Evolutionary conservation across 2,797 vertebrate species (phyloP).

Genomic region (Pogonophryne albipinna): DNA sequence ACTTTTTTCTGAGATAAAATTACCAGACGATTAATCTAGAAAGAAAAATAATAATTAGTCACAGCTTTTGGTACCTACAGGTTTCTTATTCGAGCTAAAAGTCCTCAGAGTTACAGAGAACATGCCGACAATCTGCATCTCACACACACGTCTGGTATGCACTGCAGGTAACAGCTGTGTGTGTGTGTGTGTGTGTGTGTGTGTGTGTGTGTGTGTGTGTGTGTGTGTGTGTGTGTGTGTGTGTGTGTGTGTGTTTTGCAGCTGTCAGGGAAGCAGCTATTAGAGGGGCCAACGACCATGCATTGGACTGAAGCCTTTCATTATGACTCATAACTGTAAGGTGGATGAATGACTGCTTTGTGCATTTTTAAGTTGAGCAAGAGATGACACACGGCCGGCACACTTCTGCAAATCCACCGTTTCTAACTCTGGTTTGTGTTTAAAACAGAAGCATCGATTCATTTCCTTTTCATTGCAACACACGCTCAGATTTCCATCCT

Average conservation of each 20-base stretch:
- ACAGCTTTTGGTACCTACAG: no score
- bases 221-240: neutral
- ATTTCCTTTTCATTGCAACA: conserved; percentile 38
- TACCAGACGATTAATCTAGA: no score
- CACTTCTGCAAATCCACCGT: conserved; percentile 34
- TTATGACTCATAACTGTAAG: conserved; percentile 52
- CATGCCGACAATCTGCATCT: no score
- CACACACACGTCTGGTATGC: no score
- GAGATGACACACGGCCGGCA: neutral
- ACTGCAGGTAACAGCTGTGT: no score
- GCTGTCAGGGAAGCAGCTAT: conserved; percentile 21
- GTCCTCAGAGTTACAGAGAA: no score
- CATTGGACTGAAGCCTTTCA: conserved; percentile 34
- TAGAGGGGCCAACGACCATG: conserved; percentile 32
- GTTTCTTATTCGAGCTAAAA: no score
- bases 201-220: conserved; percentile 6
- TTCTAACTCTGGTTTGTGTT: conserved; percentile 8
- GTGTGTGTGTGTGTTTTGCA: neutral
- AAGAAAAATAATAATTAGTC: no score
- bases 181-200: neutral
- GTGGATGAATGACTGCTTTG: conserved; percentile 29
- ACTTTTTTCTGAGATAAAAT: no score
- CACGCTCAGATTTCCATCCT: conserved; percentile 37
- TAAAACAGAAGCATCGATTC: neutral
- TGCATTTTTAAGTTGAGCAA: conserved; percentile 31